phyloP scores from a whole-genome alignment of 2,888 invertebrate species.

The Salpingus planirostris region DNA sequence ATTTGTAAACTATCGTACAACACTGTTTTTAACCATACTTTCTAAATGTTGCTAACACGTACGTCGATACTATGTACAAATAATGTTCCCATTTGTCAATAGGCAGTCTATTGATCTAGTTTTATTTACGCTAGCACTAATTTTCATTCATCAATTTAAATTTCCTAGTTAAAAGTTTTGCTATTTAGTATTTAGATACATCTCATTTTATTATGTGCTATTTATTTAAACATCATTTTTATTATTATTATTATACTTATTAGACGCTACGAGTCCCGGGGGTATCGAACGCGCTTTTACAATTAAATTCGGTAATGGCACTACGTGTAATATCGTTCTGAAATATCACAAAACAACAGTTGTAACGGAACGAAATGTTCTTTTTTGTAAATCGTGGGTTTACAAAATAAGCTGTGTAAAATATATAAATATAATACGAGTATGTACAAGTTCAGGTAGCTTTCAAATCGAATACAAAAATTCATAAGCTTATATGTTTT shows the following conservation, averaged over 20 bases:
- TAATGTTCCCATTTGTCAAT: constrained; percentile 28
- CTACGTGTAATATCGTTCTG: constrained; percentile 18
- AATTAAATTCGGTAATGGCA: constrained; percentile 21
- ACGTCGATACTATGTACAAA: constrained; percentile 23
- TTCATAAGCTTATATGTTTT: constrained; percentile 20
- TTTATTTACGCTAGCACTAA: constrained; percentile 3
- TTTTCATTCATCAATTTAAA: not conserved
- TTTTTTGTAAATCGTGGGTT: constrained; percentile 4
- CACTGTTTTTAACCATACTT: constrained; percentile 13
- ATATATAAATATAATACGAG: constrained; percentile 18
- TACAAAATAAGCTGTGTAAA: constrained; percentile 20
- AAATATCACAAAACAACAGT: constrained; percentile 15
- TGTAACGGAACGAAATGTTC: constrained; percentile 6
- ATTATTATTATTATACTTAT: constrained; percentile 3
- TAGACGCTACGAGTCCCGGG: constrained; percentile 3
- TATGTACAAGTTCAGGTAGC: constrained; percentile 21
- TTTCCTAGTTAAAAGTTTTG: constrained; percentile 4
- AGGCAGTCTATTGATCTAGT: constrained; percentile 21
- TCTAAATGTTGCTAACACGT: constrained; percentile 20
- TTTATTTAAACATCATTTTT: constrained; percentile 13
- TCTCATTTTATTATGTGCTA: constrained; percentile 15
- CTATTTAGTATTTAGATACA: constrained; percentile 7
- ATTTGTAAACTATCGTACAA: constrained; percentile 24
- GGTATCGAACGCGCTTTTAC: too few species aligned
- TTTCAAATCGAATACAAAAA: constrained; percentile 20